Evolutionary conservation across 2,113 vertebrate genomes (phyloP).

Genomic region (Xyliphius kryptos): DNA sequence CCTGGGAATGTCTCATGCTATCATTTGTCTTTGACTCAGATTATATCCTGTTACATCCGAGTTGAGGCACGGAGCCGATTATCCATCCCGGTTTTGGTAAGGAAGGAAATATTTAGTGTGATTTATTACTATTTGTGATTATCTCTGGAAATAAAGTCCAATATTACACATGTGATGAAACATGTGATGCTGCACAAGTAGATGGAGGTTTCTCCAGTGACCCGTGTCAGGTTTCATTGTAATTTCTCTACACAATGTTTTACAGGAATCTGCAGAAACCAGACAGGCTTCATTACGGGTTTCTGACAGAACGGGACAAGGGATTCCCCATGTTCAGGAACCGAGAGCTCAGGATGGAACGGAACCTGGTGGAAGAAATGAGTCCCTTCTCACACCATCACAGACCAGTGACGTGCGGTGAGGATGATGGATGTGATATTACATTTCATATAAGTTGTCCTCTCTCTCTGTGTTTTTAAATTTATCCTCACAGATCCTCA

Average conservation of each 20-base stretch:
- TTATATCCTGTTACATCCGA: conserved; percentile 3
- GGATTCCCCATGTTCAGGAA: conserved; percentile 4
- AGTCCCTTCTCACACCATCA: not conserved
- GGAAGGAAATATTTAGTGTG: conserved; percentile 7
- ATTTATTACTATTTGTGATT: too few species aligned
- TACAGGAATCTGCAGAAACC: conserved; percentile 7
- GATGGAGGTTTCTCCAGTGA: too few species aligned
- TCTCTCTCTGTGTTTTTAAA: too few species aligned
- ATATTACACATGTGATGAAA: too few species aligned
- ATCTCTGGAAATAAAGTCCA: too few species aligned
- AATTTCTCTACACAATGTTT: too few species aligned
- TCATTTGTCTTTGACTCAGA: conserved; percentile 30
- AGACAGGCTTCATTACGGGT: conserved; percentile 12
- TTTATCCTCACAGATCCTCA: too few species aligned
- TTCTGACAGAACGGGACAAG: conserved; percentile 27
- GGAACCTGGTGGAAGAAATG: conserved; percentile 1
- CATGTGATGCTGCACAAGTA: too few species aligned
- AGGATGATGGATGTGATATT: conserved; percentile 11
- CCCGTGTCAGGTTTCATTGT: too few species aligned
- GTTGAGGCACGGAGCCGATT: conserved; percentile 21
- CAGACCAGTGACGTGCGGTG: conserved; percentile 24
- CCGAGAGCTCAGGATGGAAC: conserved; percentile 23
- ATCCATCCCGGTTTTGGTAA: conserved; percentile 37
- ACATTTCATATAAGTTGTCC: too few species aligned
- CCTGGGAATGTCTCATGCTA: not conserved